Base-by-base conservation (phyloP, 1,140 invertebrate genomes). In the Lanistes nyassanus region DNA sequence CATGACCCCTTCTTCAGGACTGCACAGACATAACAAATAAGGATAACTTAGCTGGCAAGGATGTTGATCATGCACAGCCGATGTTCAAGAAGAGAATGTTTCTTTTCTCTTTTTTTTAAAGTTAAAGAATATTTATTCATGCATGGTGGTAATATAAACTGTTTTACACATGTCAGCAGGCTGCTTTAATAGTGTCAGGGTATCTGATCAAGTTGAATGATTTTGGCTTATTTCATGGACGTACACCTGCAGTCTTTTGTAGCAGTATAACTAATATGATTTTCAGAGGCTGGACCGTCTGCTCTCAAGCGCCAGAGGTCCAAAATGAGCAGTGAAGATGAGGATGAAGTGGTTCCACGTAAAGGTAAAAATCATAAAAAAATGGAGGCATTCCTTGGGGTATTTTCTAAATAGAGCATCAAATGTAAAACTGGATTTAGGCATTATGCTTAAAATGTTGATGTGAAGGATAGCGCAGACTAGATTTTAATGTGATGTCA, bases 281-380 rank as follows among this genome's bases (percentile, higher is more conserved):
- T 64, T 64, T 23, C 31, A 80, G 79, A 80, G 29, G 29, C 64
- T 34, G 79, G 76, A 34, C 66, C 64, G 69, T 76, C 55, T 0
- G 70, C 51, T 3, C 42, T 56, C 2, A 72, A 72, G n/a, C 36
- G 26, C 26, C 31, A 70, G 31, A 39, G 76, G 31, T 70, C 65
- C 23, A 71, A 76, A 21, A 58, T 65, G 23, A 80, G 71, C 60
- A 78, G 74, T 72, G 79, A 80, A 71, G 76, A 80, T 47, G 79
- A 74, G 21, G 79, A 80, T n/a, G 76, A 80, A 36, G 56, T 58
- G n/a, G n/a, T 67, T 47, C 72, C 67, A 4, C 69, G 72, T 26
- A 79, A 74, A 64, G 75, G 75, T 47, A 66, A 56, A 39, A 19
- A 23, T 39, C 34, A 72, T n/a, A 36, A n/a, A n/a, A n/a, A n/a